Base-by-base conservation (phyloP, 2,888 invertebrate genomes). In the Spodoptera littoralis region DNA sequence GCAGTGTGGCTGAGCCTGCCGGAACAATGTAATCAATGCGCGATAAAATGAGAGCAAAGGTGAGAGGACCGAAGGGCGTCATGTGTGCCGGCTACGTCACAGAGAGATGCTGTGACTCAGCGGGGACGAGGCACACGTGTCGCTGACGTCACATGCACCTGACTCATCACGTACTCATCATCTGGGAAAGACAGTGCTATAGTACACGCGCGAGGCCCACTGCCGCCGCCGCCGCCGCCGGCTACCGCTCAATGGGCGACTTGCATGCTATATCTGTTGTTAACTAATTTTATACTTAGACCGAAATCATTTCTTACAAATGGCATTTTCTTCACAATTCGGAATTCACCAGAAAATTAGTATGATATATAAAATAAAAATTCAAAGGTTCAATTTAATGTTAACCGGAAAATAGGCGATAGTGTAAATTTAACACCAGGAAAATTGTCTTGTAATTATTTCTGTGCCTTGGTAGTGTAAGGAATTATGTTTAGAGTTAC, bases 131-230 rank as follows among this genome's bases (percentile, higher is more conserved):
- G 82, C 84, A 88, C 91, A 89, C 89, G 91, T 88, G 89, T 85
- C 80, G 82, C 79, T 93, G 91, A 93, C 93, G 93, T 92, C 82
- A 89, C 83, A 51, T 61, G 76, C 84, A 89, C 88, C 89, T 92
- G 90, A 92, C 88, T 92, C 92, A 92, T 88, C 87, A 83, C 73
- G 64, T 73, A 80, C 81, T 77, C 74, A 70, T 79, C 77, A 83
- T 79, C 84, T 83, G 81, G 84, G 82, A 82, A 81, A 82, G 65
- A 76, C 73, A 77, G 65, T 73, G 69, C 54, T 73, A 65, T 61
- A 73, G 58, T 60, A 65, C 55, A 61, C 53, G 56, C 56, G 65
- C 70, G 67, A 49, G 70, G 50, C 54, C 68, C 53, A 51, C 52
- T 54, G 42, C 57, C 42, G n/a, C 47, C 27, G 45, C 54, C 27